Percentiles rank a stretch among this genome's conserved stretches.
Evolutionary conservation across 1,140 invertebrate genomes (phyloP).

Genomic region (Macrocentrus cingulum): DNA sequence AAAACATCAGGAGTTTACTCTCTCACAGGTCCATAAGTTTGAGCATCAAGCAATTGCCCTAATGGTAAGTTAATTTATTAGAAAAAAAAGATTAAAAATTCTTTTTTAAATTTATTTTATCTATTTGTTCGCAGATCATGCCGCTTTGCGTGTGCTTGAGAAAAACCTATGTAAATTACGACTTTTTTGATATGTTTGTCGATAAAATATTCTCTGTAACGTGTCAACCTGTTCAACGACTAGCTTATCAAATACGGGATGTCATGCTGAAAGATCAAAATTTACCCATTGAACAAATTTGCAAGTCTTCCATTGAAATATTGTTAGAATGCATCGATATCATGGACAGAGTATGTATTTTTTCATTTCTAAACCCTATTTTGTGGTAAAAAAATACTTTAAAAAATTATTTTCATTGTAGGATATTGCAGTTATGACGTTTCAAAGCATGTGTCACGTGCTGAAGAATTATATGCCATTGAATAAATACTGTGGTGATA

Average conservation of each 20-base stretch:
- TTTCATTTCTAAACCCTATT: slow-evolving; percentile 6
- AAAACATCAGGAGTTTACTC: slow-evolving; percentile 34
- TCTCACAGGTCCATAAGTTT: slow-evolving; percentile 43
- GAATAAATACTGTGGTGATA: slow-evolving; percentile 19
- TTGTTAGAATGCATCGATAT: slow-evolving; percentile 61
- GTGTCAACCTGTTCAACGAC: slow-evolving; percentile 64
- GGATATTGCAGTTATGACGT: slow-evolving; percentile 69
- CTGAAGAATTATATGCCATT: slow-evolving; percentile 62
- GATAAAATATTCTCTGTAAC: slow-evolving; percentile 65
- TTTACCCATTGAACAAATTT: slow-evolving; percentile 49
- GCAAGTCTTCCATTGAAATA: slow-evolving; percentile 53
- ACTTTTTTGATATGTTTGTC: slow-evolving; percentile 65
- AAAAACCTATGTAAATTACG: slow-evolving; percentile 45
- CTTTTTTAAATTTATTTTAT: slow-evolving; percentile 52
- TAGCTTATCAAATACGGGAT: slow-evolving; percentile 64
- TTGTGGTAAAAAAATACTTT: no score
- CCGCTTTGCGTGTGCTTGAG: slow-evolving; percentile 60
- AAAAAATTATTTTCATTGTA: slow-evolving; percentile 45
- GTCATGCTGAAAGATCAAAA: slow-evolving; percentile 44
- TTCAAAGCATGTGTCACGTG: slow-evolving; percentile 69
- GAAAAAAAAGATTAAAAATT: slow-evolving; percentile 46
- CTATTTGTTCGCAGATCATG: slow-evolving; percentile 63
- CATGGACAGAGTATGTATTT: slow-evolving; percentile 62
- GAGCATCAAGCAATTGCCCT: slow-evolving; percentile 61
- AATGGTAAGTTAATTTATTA: slow-evolving; percentile 58